phyloP scores from a whole-genome alignment of 92 coral and sea anemone genomes.

The Epizoanthus scotinus region DNA sequence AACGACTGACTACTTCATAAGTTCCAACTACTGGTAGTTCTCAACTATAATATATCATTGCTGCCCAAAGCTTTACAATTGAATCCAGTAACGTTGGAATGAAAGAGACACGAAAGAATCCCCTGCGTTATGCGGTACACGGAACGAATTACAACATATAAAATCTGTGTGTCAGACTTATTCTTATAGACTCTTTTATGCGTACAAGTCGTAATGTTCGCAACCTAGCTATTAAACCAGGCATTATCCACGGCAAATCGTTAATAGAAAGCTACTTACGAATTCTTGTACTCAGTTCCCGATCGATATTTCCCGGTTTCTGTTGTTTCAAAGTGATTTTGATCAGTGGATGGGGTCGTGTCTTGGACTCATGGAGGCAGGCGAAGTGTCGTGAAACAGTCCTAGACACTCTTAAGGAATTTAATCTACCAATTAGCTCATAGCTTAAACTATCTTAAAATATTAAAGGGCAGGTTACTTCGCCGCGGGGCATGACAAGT shows the following conservation, averaged over 20 bases:
- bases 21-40: background rate
- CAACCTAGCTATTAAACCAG: background rate
- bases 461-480: background rate
- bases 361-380: constrained; percentile 27
- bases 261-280: background rate
- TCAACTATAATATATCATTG: background rate
- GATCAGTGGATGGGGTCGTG: background rate
- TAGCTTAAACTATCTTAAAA: background rate
- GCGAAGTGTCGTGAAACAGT: background rate
- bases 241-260: constrained; percentile 9
- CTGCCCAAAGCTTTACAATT: background rate
- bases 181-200: too few relatives aligned
- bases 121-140: background rate
- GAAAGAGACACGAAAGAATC: background rate
- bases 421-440: constrained; percentile 38
- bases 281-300: background rate
- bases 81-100: background rate
- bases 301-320: background rate
- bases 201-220: constrained; percentile 6
- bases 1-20: background rate
- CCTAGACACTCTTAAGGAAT: constrained; percentile 14
- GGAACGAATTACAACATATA: background rate
- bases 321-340: background rate
- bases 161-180: background rate
- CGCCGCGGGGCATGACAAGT: constrained; percentile 23